phyloP scores from a whole-genome alignment of 1,140 invertebrate species.

The Rhopalosiphum maidis region DNA sequence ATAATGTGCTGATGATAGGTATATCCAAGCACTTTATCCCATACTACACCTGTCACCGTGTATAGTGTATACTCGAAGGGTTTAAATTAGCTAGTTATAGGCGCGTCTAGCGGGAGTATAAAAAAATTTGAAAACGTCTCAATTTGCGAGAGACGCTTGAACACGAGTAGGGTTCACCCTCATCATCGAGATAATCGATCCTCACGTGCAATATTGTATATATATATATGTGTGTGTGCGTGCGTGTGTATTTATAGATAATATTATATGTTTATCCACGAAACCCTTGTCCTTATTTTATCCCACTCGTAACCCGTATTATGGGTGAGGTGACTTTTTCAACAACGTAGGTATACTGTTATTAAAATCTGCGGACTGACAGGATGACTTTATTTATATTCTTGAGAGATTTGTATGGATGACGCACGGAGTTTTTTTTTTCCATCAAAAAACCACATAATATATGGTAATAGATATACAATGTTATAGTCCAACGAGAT shows the following conservation, averaged over 20 bases:
- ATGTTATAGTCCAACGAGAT: background rate
- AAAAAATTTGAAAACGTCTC: background rate
- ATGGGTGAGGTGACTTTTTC: background rate
- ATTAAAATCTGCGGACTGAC: background rate
- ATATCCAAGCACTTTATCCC: background rate
- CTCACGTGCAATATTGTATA: background rate
- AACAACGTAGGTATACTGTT: background rate
- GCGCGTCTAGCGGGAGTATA: background rate
- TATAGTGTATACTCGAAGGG: background rate
- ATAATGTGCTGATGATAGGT: background rate
- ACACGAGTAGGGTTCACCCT: conserved; percentile 30
- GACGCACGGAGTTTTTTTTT: background rate
- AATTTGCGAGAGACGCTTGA: conserved; percentile 29
- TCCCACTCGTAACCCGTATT: background rate
- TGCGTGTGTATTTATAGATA: background rate
- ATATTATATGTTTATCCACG: conserved; percentile 11
- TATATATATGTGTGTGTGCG: background rate
- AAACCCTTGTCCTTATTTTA: conserved; percentile 34
- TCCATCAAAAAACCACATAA: background rate
- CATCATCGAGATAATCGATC: conserved; percentile 3
- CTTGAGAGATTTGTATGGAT: background rate
- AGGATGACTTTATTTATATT: conserved; percentile 12
- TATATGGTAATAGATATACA: background rate
- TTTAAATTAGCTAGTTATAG: background rate
- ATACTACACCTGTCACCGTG: background rate